Evolutionary conservation across 2,888 invertebrate genomes (phyloP), one percentile per base, ranked within the genome.

Genomic region (Sturmia bella): DNA sequence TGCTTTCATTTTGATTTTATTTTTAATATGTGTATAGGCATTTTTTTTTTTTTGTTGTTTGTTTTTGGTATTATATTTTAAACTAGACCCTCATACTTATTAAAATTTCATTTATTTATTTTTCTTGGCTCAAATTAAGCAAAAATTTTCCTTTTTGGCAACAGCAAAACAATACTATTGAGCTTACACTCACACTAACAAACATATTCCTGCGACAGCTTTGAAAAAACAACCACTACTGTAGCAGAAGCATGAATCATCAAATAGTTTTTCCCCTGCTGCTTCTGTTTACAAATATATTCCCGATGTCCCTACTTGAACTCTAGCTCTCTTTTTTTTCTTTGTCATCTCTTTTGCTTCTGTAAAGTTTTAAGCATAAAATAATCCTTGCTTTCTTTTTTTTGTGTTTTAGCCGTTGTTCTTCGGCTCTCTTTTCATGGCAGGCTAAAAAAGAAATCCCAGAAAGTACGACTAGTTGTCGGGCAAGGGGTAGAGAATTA

Each of bases 201-300:
- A 3, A 43, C n/a, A n/a, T n/a, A n/a, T n/a, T n/a, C 15, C 27
- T 27, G 27, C 27, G 6, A 32, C 32, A 9, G 6, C 56, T 17
- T 17, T 7, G 13, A 43, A 59, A 9, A 45, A 45, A 45, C 15
- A 2, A 32, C 41, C 48, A 50, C 27, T 50, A n/a, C 12, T 59
- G 43, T 45, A 66, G 59, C 24, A 79, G 75, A 75, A 70, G 59
- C 66, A 82, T 82, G 82, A 82, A 61, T 82, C 82, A 82, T 82
- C 82, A 74, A 56, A 69, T 59, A 69, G 45, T 57, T 52, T 69
- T 81, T 56, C 48, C 63, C 57, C 66, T 72, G 57, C 43, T 12
- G 2, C 41, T 43, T 19, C 9, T 69, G 52, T 59, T 24, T 6
- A 24, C 6, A 24, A 7, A 32, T 6, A 15, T 56, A 48, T 54